A percentile compares a stretch with the other conserved stretches of the same genome.
Evolutionary conservation across 2,113 vertebrate genomes (phyloP).

Genomic region (Canis aureus): DNA sequence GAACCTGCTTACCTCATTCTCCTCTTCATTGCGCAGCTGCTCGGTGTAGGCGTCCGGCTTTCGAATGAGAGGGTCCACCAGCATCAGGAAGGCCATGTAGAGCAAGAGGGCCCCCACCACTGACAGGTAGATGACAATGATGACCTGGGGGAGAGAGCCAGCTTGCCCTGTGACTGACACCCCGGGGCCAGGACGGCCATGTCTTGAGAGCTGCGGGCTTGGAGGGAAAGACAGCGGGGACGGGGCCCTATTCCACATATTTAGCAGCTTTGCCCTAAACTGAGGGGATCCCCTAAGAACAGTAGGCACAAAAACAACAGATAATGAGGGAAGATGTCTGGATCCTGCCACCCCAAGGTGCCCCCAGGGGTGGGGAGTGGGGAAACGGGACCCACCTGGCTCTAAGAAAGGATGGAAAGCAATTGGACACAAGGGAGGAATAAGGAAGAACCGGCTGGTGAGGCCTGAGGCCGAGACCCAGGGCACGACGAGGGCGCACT

Average conservation of each 20-base stretch:
- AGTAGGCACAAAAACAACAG: background rate
- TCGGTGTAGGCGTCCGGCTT: conserved; percentile 94
- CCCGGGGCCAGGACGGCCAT: background rate
- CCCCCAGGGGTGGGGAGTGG: accelerated
- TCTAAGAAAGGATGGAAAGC: background rate
- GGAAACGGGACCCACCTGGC: background rate
- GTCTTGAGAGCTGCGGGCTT: accelerated
- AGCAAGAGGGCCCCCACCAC: conserved; percentile 95
- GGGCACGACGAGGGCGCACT: background rate
- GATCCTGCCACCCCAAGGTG: background rate
- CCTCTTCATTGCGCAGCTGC: conserved; percentile 94
- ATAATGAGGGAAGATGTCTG: background rate
- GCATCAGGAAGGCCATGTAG: conserved; percentile 97
- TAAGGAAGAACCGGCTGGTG: background rate
- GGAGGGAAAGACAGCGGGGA: background rate
- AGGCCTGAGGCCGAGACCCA: background rate
- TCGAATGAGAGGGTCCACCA: conserved; percentile 97
- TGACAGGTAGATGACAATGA: conserved; percentile 96
- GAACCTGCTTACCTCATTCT: conserved; percentile 90
- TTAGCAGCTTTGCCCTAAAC: background rate
- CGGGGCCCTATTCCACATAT: background rate
- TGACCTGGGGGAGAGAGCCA: conserved; percentile 87
- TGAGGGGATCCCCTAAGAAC: background rate
- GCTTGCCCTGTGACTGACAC: background rate
- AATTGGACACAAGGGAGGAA: background rate